Conservation (phyloP, 2,797 vertebrate genomes). For the Mormyrus proboscirostris region DNA sequence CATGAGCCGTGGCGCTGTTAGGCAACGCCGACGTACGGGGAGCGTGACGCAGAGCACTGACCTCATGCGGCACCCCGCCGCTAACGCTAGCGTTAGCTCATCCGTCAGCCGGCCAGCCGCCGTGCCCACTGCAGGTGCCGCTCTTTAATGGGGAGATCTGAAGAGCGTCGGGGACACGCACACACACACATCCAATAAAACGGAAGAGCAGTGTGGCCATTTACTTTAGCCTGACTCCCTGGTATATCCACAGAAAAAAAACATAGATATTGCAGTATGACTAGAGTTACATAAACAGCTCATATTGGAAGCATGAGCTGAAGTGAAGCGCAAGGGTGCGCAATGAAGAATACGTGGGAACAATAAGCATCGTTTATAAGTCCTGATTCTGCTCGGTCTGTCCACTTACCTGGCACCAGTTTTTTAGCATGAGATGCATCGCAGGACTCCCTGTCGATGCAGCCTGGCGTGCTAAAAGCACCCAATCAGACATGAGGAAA, state of each 20-base stretch:
- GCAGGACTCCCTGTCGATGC: too few species aligned
- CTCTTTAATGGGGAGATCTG: background rate
- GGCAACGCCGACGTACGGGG: conserved; percentile 8
- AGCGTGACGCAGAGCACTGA: conserved; percentile 17
- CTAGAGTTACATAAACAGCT: background rate
- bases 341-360: background rate
- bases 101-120: background rate
- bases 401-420: background rate
- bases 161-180: background rate
- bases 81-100: background rate
- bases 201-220: background rate
- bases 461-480: background rate
- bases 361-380: background rate
- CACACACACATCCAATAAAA: background rate
- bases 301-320: background rate
- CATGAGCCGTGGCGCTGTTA: conserved; percentile 7
- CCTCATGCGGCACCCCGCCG: background rate
- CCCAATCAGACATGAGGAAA: background rate
- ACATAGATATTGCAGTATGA: background rate
- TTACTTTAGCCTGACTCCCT: background rate
- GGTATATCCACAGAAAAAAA: background rate
- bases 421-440: background rate
- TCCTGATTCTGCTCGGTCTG: background rate
- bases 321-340: background rate
- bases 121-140: background rate